Conservation (phyloP, 2,888 invertebrate species). For the Torymus texanus region DNA sequence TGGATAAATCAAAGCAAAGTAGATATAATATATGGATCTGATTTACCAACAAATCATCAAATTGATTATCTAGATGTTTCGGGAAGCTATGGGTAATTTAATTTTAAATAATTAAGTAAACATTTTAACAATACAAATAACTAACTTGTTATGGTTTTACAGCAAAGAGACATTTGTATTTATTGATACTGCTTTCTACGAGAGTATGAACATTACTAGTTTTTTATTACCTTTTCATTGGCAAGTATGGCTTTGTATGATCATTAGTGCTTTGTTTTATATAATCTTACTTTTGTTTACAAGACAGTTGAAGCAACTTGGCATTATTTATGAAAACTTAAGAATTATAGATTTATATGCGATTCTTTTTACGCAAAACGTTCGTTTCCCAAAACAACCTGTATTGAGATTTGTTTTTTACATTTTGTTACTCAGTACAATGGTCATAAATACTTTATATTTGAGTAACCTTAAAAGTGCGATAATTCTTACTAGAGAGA, state of each 20-base stretch:
- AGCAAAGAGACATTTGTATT: background rate
- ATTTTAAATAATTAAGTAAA: background rate
- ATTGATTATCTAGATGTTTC: background rate
- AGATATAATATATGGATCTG: constrained; percentile 10
- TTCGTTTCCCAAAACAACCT: background rate
- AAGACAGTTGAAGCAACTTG: background rate
- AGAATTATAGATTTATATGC: constrained; percentile 5
- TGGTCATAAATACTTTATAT: background rate
- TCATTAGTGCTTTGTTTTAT: background rate
- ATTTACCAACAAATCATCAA: background rate
- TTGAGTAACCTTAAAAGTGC: constrained; percentile 2
- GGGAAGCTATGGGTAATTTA: background rate
- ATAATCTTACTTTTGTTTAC: background rate
- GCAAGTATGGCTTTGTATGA: background rate
- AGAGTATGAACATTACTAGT: background rate
- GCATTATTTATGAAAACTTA: background rate
- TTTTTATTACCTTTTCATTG: background rate
- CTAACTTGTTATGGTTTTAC: background rate
- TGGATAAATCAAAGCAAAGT: constrained; percentile 1
- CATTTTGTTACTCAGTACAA: background rate
- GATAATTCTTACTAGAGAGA: background rate
- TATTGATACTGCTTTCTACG: background rate
- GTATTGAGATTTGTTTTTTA: background rate
- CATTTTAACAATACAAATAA: no score
- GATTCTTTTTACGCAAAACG: background rate